Base-by-base conservation (phyloP, 2,888 invertebrate species). In the Hoplodrina ambigua region DNA sequence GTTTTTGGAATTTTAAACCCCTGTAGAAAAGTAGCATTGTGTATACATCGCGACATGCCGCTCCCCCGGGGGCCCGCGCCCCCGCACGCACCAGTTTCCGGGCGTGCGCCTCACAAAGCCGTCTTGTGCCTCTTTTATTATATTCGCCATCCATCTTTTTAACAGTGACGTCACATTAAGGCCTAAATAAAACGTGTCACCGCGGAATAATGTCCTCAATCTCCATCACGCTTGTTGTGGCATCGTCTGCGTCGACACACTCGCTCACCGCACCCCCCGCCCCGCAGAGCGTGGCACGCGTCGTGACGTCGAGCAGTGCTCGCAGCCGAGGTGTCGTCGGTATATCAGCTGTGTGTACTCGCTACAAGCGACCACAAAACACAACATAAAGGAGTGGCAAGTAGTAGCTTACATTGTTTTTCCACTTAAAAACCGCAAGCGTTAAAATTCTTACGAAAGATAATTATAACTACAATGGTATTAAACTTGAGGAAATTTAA, bases 71-170 rank as follows among this genome's bases (percentile, higher is more conserved):
- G 65, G 2, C 64, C 76, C 44, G 53, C 25, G 49, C 10, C 58
- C 56, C 53, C 50, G 62, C 63, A 49, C 5, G 10, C 2, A 2
- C 69, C 50, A 64, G 10, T 64, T 70, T 69, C 76, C 64, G 67
- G 58, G 53, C 13, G 4, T 58, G 67, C 10, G 61, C 49, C 78
- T 77, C 80, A 87, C 88, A 89, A 89, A 88, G 89, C 88, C 85
- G 81, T 84, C 85, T 86, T 75, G 77, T 74, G 86, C 85, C 85
- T 83, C 88, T 82, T 86, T 90, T 89, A 89, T 90, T 89, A 89
- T 88, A 87, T 87, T 86, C 77, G 83, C 85, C 87, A 90, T 90
- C 87, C 89, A 89, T 89, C 89, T 89, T 89, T 88, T 85, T 78
- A 86, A 82, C 87, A 77, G 85, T 87, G 88, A 87, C 87, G 87